A percentile compares a stretch with the other conserved stretches of the same genome.
These are phyloP conservation scores for Synanthedon vespiformis DNA, from an alignment of 2,888 invertebrate species.

Conservation along the genomic window DNA sequence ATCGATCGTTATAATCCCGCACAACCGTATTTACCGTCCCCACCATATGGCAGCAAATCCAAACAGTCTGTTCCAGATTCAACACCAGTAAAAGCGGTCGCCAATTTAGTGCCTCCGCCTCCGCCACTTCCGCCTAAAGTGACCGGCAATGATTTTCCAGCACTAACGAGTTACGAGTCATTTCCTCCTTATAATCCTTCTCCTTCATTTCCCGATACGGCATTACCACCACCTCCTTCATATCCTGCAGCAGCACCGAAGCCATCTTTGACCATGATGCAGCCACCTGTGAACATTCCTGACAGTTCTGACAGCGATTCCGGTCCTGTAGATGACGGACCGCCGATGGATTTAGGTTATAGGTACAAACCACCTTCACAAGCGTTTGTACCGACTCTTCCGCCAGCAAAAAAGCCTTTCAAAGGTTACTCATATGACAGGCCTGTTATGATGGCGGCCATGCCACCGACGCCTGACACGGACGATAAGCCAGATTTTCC, in stretches of 20 bases:
- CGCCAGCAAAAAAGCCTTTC: slow-evolving; percentile 38
- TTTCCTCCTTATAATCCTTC: slow-evolving; percentile 50
- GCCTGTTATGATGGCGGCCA: slow-evolving; percentile 31
- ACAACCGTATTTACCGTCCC: slow-evolving; percentile 53
- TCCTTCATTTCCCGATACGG: slow-evolving; percentile 5
- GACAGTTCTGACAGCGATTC: slow-evolving; percentile 21
- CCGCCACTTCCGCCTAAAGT: slow-evolving; percentile 37
- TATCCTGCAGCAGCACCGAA: slow-evolving; percentile 10
- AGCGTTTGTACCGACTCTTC: slow-evolving; percentile 32
- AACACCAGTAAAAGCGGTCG: slow-evolving; percentile 27
- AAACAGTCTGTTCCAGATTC: slow-evolving; percentile 30
- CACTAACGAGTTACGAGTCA: slow-evolving; percentile 46
- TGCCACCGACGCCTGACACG: slow-evolving; percentile 19
- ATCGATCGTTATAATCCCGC: slow-evolving; percentile 65
- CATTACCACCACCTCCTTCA: slow-evolving; percentile 8
- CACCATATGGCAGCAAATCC: slow-evolving; percentile 39
- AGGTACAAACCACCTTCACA: slow-evolving; percentile 34
- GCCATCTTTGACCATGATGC: slow-evolving; percentile 14
- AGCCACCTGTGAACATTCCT: slow-evolving; percentile 22
- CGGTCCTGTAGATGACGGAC: slow-evolving; percentile 20
- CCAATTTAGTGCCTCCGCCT: slow-evolving; percentile 47
- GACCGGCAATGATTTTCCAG: slow-evolving; percentile 40
- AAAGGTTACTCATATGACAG: slow-evolving; percentile 48
- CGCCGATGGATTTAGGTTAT: slow-evolving; percentile 35
- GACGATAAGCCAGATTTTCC: slow-evolving; percentile 36